Conservation (phyloP, 2,888 invertebrate species). For the Liposcelis brunnea region DNA sequence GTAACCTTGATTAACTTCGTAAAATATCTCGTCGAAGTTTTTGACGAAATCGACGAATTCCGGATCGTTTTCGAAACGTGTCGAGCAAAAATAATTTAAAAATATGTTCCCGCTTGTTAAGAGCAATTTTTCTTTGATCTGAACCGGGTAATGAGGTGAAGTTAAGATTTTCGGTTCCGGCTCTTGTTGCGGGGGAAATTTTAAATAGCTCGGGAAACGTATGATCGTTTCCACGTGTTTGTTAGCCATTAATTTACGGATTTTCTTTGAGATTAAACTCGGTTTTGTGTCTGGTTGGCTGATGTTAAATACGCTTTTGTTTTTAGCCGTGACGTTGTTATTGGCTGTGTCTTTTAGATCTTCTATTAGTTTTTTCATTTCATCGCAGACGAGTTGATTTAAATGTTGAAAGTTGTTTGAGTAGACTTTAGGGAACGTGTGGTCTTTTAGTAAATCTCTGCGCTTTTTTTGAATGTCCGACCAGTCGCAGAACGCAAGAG, state of each 20-base stretch:
- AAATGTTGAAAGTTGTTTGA: constrained; percentile 34
- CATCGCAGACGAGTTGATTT: constrained; percentile 30
- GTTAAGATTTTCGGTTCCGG: constrained; percentile 12
- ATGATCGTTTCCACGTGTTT: constrained; percentile 4
- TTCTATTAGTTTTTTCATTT: constrained; percentile 25
- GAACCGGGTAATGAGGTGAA: constrained; percentile 7
- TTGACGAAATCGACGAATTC: constrained; percentile 32
- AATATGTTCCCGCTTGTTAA: constrained; percentile 41
- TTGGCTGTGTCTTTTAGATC: not conserved
- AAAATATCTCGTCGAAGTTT: constrained; percentile 45
- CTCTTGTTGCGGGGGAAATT: constrained; percentile 10
- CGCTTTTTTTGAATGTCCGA: constrained; percentile 41
- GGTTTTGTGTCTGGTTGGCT: constrained; percentile 9
- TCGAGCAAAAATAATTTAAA: constrained; percentile 40
- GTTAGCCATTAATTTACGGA: constrained; percentile 3
- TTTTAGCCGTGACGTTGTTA: not conserved
- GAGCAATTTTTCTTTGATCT: constrained; percentile 22
- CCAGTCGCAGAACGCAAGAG: constrained; percentile 52
- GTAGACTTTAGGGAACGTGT: constrained; percentile 39
- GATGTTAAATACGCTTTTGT: constrained; percentile 5
- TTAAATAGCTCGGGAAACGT: constrained; percentile 12
- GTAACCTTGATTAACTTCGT: constrained; percentile 49
- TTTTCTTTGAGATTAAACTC: constrained; percentile 3
- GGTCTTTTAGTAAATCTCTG: constrained; percentile 37
- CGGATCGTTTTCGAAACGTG: constrained; percentile 28